Percentiles rank a stretch among this genome's conserved stretches.
Evolutionary conservation across 2,113 vertebrate species (phyloP).

Genomic region (Ascaphus truei): DNA sequence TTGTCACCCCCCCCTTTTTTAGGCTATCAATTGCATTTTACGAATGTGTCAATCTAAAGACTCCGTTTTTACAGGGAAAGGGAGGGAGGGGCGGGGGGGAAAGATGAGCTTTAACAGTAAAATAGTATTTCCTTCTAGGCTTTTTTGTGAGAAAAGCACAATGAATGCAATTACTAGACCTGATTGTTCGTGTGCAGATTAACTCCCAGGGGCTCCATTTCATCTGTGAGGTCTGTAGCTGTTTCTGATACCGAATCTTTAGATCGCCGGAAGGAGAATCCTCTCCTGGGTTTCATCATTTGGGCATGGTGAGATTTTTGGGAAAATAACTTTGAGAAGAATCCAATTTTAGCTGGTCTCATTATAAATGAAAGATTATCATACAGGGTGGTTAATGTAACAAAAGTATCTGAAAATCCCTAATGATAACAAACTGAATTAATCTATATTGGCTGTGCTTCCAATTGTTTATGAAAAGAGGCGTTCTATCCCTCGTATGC

Average conservation of each 20-base stretch:
- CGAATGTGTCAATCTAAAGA: background rate
- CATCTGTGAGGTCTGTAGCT: constrained; percentile 43
- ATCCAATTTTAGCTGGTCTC: constrained; percentile 34
- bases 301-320: constrained; percentile 16
- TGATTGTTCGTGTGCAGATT: constrained; percentile 52
- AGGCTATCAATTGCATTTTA: background rate
- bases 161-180: constrained; percentile 46
- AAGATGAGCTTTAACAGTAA: background rate
- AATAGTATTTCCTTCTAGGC: constrained; percentile 41
- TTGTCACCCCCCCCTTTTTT: background rate
- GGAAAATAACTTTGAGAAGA: too few species aligned
- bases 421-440: too few species aligned
- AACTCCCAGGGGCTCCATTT: constrained; percentile 48
- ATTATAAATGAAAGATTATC: constrained; percentile 25
- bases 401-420: too few species aligned
- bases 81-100: constrained; percentile 20
- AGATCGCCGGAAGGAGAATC: constrained; percentile 43
- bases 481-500: too few species aligned
- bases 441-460: background rate
- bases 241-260: constrained; percentile 47
- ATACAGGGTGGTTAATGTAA: background rate
- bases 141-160: constrained; percentile 41
- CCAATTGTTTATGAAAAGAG: background rate
- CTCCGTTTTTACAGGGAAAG: background rate
- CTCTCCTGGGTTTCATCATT: constrained; percentile 39